Conservation (phyloP, 37 sponge, comb jelly and placozoan species). For the Sycon ciliatum region DNA sequence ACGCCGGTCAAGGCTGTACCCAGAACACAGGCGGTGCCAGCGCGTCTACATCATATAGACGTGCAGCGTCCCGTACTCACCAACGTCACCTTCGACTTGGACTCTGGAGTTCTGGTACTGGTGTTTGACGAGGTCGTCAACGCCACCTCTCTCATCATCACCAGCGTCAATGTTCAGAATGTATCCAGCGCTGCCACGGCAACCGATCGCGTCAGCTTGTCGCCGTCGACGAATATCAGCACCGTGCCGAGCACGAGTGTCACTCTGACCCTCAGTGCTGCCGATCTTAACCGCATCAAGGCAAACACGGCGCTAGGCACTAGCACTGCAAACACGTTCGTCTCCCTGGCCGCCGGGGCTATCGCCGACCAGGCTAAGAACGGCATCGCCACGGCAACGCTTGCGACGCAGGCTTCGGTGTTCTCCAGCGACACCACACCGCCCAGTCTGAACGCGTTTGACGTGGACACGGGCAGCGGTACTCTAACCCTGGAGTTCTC, state of each 20-base stretch:
- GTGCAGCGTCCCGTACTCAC: background rate
- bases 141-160: background rate
- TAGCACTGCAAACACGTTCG: background rate
- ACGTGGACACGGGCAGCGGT: constrained; percentile 56
- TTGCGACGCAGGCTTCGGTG: constrained; percentile 14
- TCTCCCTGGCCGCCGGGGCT: background rate
- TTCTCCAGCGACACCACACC: constrained; percentile 52
- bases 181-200: too few species aligned
- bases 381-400: background rate
- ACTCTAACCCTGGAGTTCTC: constrained; percentile 31
- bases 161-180: constrained; percentile 22
- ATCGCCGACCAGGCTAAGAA: background rate
- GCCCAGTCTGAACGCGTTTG: constrained; percentile 36
- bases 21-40: background rate
- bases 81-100: constrained; percentile 45
- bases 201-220: too few species aligned
- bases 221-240: too few species aligned
- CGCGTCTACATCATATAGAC: background rate
- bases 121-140: constrained; percentile 54
- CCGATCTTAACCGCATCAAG: background rate
- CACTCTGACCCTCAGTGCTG: background rate
- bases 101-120: constrained; percentile 35
- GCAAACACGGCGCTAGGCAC: background rate
- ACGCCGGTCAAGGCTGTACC: constrained; percentile 29
- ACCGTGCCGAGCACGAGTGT: too few species aligned